phyloP scores from a whole-genome alignment of 2,113 vertebrate genomes.

The Phalacrocorax carbo region DNA sequence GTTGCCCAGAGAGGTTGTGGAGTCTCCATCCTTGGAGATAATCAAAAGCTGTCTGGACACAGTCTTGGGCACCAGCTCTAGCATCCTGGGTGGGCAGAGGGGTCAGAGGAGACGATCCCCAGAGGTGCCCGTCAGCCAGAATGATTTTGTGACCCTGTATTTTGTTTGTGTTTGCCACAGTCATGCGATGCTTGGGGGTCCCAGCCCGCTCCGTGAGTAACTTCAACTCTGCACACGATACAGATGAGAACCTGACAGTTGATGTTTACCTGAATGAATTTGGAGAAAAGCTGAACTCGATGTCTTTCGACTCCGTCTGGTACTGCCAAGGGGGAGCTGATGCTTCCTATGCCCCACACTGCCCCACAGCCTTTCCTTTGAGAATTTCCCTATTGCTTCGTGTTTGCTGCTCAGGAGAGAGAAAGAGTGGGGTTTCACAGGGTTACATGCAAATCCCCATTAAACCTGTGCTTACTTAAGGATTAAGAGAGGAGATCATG shows the following conservation, averaged over 20 bases:
- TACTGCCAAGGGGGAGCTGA: background rate
- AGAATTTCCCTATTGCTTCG: background rate
- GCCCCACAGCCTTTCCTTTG: background rate
- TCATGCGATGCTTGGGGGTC: constrained; percentile 75
- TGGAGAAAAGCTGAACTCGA: background rate
- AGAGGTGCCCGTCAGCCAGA: background rate
- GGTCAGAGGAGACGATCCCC: background rate
- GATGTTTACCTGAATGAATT: constrained; percentile 54
- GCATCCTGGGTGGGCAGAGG: background rate
- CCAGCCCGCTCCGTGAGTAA: constrained; percentile 69
- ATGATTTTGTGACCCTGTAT: background rate
- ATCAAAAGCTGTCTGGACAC: background rate
- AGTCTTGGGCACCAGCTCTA: background rate
- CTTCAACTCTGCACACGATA: constrained; percentile 74
- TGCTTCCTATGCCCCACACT: fast-evolving
- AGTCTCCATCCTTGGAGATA: background rate
- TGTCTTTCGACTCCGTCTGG: constrained; percentile 66
- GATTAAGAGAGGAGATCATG: background rate
- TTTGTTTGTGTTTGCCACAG: constrained; percentile 46
- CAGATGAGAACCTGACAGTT: constrained; percentile 65
- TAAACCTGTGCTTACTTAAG: background rate
- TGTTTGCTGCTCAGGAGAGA: background rate
- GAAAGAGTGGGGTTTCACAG: background rate
- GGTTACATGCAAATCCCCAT: background rate
- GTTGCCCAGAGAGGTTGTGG: background rate